Evolutionary conservation across 2,113 vertebrate genomes (phyloP), one percentile per base, ranked within the genome.

Genomic region (Gymnocephalus cernua): DNA sequence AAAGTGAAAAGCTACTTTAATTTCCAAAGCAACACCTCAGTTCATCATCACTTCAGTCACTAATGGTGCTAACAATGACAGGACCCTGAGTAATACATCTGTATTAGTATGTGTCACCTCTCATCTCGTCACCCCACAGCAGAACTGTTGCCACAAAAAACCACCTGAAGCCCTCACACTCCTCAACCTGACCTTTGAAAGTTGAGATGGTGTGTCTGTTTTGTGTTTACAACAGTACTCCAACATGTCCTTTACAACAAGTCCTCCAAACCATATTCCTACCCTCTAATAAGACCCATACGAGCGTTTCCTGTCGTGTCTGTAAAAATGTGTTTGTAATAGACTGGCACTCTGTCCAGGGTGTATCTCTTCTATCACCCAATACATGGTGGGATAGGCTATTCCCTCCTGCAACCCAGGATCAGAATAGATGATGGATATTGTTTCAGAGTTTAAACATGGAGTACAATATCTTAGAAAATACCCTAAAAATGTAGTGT

Each of bases 71-170:
- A 69, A 75, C 79, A 59, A 69, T 56, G 58, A 72, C 53, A 27
- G 62, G 4, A 78, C 3, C 44, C 62, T 14, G 56, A 74, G 79
- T 65, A 79, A 2, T 59, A 70, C 6, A 54, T 79, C 80, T 56
- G 71, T 19, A 75, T 78, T 70, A 62, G 70, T 47, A 2, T 7
- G 32, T 44, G 84, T 79, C 84, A 70, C 51, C 18, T 56, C 80
- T 79, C 59, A 75, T 86, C 70, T 61, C 66, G 1, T 79, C 75
- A 50, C 23, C 29, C 65, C 19, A 25, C 10, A 69, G 35, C 23
- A 15, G 14, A 69, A n/a, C 54, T 35, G 74, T 4, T 50, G 47
- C 41, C 16, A 32, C 29, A n/a, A 38, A 54, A 50, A 21, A 32
- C 19, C 72, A 77, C 32, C 64, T 19, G 29, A 47, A 66, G 64